Evolutionary conservation across 2,113 vertebrate genomes (phyloP).

Genomic region (Heterotilapia buettikoferi): DNA sequence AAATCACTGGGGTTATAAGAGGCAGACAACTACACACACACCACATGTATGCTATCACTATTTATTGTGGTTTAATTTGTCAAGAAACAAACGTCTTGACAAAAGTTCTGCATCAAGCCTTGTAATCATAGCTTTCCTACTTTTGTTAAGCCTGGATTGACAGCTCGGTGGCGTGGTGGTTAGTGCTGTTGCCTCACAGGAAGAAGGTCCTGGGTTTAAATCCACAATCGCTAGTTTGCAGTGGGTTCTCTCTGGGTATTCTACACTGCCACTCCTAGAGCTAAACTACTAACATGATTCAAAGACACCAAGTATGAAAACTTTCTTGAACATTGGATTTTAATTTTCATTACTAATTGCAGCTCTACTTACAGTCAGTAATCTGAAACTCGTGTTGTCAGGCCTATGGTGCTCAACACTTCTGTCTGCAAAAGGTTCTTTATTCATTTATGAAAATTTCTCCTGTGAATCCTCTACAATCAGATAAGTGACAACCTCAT

Average conservation of each 20-base stretch:
- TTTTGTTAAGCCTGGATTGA: neutral
- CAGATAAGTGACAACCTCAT: neutral
- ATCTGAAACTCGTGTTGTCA: neutral
- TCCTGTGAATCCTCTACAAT: neutral
- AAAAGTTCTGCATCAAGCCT: neutral
- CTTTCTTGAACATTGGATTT: neutral
- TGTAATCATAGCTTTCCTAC: neutral
- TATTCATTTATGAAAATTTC: neutral
- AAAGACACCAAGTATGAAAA: neutral
- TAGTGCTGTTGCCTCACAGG: neutral
- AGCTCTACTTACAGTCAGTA: neutral
- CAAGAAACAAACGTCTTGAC: fast-evolving
- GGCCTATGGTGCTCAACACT: neutral
- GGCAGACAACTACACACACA: neutral
- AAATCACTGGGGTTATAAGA: neutral
- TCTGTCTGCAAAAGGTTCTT: neutral
- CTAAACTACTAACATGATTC: neutral
- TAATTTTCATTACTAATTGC: neutral
- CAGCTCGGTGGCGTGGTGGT: fast-evolving
- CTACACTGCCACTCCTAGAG: neutral
- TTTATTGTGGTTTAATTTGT: neutral
- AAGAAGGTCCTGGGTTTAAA: neutral
- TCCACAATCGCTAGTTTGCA: neutral
- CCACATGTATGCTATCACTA: neutral
- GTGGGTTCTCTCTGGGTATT: neutral